Evolutionary conservation across 1,140 invertebrate genomes (phyloP), one percentile per base, ranked within the genome.

Genomic region (Carcinoscorpius rotundicauda): DNA sequence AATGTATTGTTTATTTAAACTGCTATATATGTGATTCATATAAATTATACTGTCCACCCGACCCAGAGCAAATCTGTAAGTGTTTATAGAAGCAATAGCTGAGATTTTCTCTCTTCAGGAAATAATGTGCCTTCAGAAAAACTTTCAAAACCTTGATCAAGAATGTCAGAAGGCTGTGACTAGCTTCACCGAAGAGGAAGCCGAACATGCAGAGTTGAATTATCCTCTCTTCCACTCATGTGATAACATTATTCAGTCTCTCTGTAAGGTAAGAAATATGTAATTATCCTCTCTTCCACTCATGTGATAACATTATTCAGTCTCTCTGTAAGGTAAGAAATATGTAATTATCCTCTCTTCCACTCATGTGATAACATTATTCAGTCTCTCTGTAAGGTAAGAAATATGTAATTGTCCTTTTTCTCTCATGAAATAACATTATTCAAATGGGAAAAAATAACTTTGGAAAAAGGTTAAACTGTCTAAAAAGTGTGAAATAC

Each of bases 101-200:
- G n/a, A 29, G 10, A 49, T 11, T 64, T 69, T 53, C 4, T 9
- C 50, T n/a, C 69, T 68, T 48, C 62, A 82, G 78, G 82, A 83
- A 69, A 89, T 98, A 80, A 75, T 86, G 58, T 99, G 97, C 77
- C 81, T 99, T 10, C 95, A 99, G 78, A 87, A 87, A 65, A 88
- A 95, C 75, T 82, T 95, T 60, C 90, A 95, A 61, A 80, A 80
- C 5, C 75, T 88, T 29, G 3, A n/a, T n/a, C 0, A 55, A n/a
- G 72, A 84, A 57, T 95, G 92, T 76, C 84, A 84, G 74, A 78
- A 81, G 58, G 85, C 85, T 9, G 85, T 97, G 5, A 81, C 83
- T n/a, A 88, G 91, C 75, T 94, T 91, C 74, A 97, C 92, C 0
- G 87, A 93, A 80, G 87, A 87, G 72, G 87, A 93, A 79, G 88